Evolutionary conservation across 2,888 invertebrate species (phyloP).

Genomic region (Chironomus riparius): DNA sequence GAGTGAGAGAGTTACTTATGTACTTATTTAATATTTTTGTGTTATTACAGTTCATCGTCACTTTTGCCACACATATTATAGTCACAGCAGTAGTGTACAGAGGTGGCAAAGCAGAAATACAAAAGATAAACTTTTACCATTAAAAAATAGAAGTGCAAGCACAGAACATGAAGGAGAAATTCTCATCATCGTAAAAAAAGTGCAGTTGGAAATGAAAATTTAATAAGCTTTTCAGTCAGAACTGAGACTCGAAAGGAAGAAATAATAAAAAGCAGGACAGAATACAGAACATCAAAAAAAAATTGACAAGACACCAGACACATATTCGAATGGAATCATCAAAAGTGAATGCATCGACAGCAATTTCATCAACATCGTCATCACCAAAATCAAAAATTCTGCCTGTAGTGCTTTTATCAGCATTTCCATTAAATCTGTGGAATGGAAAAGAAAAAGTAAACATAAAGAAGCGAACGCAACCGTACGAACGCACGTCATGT

Average conservation of each 20-base stretch:
- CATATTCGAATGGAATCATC: not conserved
- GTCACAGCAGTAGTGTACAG: not conserved
- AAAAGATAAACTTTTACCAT: not conserved
- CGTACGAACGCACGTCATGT: conserved; percentile 16
- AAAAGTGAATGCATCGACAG: not conserved
- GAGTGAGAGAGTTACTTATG: not conserved
- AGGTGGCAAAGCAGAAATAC: too few species aligned
- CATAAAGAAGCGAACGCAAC: conserved; percentile 12
- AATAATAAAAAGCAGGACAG: too few species aligned
- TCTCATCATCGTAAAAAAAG: not conserved
- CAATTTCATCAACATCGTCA: not conserved
- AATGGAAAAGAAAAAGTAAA: conserved; percentile 1
- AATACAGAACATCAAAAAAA: too few species aligned
- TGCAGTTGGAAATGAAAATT: not conserved
- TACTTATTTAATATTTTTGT: too few species aligned
- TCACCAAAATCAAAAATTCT: not conserved
- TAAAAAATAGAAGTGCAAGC: not conserved
- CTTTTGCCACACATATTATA: too few species aligned
- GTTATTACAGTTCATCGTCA: too few species aligned
- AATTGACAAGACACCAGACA: too few species aligned
- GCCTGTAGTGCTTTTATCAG: not conserved
- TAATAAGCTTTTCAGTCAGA: not conserved
- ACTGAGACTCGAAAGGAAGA: too few species aligned
- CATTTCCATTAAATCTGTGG: conserved; percentile 16
- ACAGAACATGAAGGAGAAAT: too few species aligned